Evolutionary conservation across 2,888 invertebrate species (phyloP), one percentile per base, ranked within the genome.

Genomic region (Sesia apiformis): DNA sequence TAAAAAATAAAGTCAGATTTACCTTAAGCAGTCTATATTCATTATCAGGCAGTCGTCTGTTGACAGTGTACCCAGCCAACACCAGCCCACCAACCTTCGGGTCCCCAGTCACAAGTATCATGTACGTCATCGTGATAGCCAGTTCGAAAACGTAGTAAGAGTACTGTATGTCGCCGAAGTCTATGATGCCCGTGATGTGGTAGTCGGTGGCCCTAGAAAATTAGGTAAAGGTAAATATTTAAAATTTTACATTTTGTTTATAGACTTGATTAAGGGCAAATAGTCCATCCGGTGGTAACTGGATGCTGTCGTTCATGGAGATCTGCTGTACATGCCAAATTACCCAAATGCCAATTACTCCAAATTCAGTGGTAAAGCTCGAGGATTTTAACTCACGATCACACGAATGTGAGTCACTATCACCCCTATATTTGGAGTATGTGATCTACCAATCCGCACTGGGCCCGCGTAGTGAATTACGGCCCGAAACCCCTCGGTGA

Each of bases 111-210:
- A 93, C 86, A 41, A 96, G 77, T 74, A 97, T 94, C 91, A 94
- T 92, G 78, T 98, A 97, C 23, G 94, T 92, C 82, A 96, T 91
- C 1, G 93, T 86, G 58, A 97, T 93, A 1, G 96, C 96, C 57
- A 98, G 74, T 76, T 98, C 98, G 76, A 96, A 97, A 49, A 97
- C 83, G 59, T 93, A 91, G 69, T 93, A 94, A 0, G 94, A 92
- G 56, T 90, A 84, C 59, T 94, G 94, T 38, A 93, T 90, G 77
- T 98, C 98, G 0, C 96, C 97, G 72, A 97, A 97, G 84, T 98
- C 98, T 7, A 98, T 91, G 53, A 98, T 84, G 0, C 94, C 95
- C 3, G 87, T 79, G 5, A 97, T 87, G 53, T 86, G 83, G 81
- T 92, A 92, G 40, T 91, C 90, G 0, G 81, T 76, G 46, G 85